A percentile compares a stretch with the other conserved stretches of the same genome.
phyloP scores from a whole-genome alignment of 2,888 invertebrate genomes.

The Augiades crinisus region DNA sequence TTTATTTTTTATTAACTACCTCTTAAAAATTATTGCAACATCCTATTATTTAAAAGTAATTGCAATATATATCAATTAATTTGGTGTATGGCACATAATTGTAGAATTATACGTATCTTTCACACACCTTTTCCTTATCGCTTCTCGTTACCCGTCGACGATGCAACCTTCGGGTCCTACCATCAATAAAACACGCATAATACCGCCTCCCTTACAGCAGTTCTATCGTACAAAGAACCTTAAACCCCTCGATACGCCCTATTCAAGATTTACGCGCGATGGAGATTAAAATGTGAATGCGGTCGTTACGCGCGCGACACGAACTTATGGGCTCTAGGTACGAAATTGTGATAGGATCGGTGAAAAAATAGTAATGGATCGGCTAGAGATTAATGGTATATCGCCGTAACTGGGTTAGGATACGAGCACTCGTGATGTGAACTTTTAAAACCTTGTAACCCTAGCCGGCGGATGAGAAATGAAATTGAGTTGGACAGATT shows the following conservation, averaged over 20 bases:
- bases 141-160: not conserved
- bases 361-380: not conserved
- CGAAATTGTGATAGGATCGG: not conserved
- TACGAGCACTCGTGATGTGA: too few relatives aligned
- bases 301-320: not conserved
- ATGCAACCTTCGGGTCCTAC: not conserved
- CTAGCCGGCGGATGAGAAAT: too few relatives aligned
- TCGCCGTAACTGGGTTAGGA: too few relatives aligned
- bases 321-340: not conserved
- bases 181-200: slow-evolving; percentile 26
- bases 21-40: too few relatives aligned
- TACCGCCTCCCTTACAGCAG: slow-evolving; percentile 21
- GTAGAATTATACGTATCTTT: too few relatives aligned
- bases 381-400: not conserved
- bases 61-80: too few relatives aligned
- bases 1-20: too few relatives aligned
- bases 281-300: slow-evolving; percentile 17
- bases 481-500: too few relatives aligned
- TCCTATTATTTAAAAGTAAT: too few relatives aligned
- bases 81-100: too few relatives aligned
- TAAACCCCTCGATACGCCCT: slow-evolving; percentile 19
- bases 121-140: too few relatives aligned
- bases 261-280: slow-evolving; percentile 21
- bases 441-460: too few relatives aligned
- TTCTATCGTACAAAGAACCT: slow-evolving; percentile 15